Base-by-base conservation (phyloP, 2,113 vertebrate genomes). In the Bungarus multicinctus region DNA sequence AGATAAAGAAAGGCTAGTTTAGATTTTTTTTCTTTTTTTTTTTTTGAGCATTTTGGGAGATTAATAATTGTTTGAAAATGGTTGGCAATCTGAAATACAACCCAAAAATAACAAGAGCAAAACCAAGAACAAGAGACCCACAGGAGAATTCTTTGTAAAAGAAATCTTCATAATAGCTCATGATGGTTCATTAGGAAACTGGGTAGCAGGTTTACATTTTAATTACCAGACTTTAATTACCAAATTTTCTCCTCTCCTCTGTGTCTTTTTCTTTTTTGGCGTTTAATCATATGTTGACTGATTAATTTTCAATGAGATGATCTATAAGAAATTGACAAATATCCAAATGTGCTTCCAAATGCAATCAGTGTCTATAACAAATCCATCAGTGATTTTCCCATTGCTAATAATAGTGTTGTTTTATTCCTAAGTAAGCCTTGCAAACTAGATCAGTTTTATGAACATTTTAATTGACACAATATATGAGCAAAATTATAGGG, bases 251-350 rank as follows among this genome's bases (percentile, higher is more conserved):
- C 91, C 23, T 64, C 85, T 39, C 43, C 55, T 22, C 23, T 43
- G 6, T 88, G 20, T 88, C 91, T 87, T 50, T 88, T 52, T 81
- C 74, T 81, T 81, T 81, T 34, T 43, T 81, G 7, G 74, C n/a
- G 14, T 52, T 88, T 92, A 92, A 92, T 88, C 74, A 52, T 54
- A 52, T 74, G 69, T 74, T 88, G 58, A 92, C 58, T 74, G 87
- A 92, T 88, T 74, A 88, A 92, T 23, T 92, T 92, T 74, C 69
- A 88, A 55, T 54, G 58, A 92, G 87, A 25, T 25, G n/a, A 74
- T 88, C n/a, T 88, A 92, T 88, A 92, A n/a, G 58, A 74, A 92
- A 60, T 39, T 53, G 20, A 50, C n/a, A 45, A 54, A 64, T 52
- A 54, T 92, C 86, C 57, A 74, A 74, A 30, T 88, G 43, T 92